Evolutionary conservation across 2,113 vertebrate species (phyloP), one percentile per base, ranked within the genome.

Genomic region (Triplophysa dalaica): DNA sequence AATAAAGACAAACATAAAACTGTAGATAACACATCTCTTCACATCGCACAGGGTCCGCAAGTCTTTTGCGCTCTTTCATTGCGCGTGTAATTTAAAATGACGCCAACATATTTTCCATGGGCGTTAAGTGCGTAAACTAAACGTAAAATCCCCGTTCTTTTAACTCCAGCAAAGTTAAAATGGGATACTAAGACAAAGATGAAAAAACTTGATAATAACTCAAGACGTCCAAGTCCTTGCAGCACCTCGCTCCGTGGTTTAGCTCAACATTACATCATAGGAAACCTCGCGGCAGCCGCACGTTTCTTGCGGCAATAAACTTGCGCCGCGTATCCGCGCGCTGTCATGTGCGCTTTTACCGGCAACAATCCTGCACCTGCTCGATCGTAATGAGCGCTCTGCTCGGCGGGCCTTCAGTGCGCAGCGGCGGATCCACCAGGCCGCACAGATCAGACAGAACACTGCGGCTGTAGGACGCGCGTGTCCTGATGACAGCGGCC

Each of bases 381-480:
- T 54, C 11, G 62, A 13, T 63, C 63, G 45, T n/a, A 26, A 77
- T 48, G 8, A 61, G 58, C 43, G 8, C 66, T 9, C n/a, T n/a
- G 68, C 68, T 33, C 60, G 10, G 56, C 26, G 45, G 77, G 58
- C 67, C 68, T 52, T 48, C 67, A 17, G 67, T 64, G 8, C 61
- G 68, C 45, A 62, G 45, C 29, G 45, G 60, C 60, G 14, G 29
- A 33, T 54, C 13, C 45, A 65, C 29, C 78, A 80, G 78, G 78
- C 78, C 78, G 17, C 69, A 50, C 22, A 24, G n/a, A 41, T 24
- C 54, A 61, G 19, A 13, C 14, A 45, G 19, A 21, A 24, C 29
- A 77, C 72, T 83, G 80, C 70, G 72, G 80, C 83, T 58, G 58
- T n/a, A 68, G 12, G 14, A 50, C 72, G 22, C 22, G 19, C 72